Evolutionary conservation across 2,113 vertebrate species (phyloP).

Genomic region (Bubo bubo): DNA sequence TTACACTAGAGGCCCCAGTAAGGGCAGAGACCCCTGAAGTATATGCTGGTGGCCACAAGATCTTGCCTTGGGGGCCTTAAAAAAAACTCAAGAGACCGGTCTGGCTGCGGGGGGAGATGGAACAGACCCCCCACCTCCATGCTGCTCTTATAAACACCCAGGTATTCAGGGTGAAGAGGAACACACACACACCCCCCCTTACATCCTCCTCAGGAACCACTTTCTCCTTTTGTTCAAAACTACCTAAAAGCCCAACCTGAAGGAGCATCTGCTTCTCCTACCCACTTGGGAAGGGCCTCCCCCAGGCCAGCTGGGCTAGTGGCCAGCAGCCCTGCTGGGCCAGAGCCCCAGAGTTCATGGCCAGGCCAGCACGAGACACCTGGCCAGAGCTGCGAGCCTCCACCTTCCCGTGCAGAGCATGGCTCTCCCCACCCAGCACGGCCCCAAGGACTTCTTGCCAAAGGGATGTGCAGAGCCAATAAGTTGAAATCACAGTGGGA

Average conservation of each 20-base stretch:
- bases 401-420: rapidly evolving
- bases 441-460: background rate
- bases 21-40: background rate
- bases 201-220: background rate
- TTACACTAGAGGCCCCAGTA: background rate
- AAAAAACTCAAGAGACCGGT: background rate
- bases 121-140: background rate
- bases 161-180: background rate
- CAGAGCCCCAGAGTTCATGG: background rate
- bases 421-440: background rate
- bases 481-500: background rate
- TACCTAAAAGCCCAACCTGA: background rate
- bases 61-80: background rate
- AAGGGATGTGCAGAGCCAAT: background rate
- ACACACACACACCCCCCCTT: no score
- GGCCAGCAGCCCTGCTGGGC: background rate
- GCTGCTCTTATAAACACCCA: background rate
- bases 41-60: background rate
- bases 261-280: rapidly evolving
- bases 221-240: background rate
- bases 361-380: background rate
- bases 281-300: background rate
- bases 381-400: background rate
- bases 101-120: background rate
- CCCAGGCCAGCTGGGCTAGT: background rate